Evolutionary conservation across 2,797 vertebrate genomes (phyloP).

Genomic region (Rhinatrema bivittatum): DNA sequence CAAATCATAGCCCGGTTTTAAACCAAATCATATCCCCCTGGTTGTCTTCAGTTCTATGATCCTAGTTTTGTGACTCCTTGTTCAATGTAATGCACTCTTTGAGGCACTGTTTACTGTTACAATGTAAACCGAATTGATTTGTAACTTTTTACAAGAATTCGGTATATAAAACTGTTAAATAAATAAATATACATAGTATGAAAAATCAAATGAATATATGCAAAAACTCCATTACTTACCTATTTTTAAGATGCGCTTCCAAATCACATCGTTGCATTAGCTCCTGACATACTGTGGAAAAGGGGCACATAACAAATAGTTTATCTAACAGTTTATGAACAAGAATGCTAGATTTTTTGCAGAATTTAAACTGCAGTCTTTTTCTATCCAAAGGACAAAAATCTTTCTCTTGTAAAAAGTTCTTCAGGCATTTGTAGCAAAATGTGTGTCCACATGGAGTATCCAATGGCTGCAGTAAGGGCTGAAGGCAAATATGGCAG

Average conservation of each 20-base stretch:
- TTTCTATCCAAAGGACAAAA: slow-evolving; percentile 94
- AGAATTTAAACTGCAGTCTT: slow-evolving; percentile 84
- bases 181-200: too few relatives aligned
- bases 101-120: too few relatives aligned
- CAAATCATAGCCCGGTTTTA: too few relatives aligned
- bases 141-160: too few relatives aligned
- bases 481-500: slow-evolving; percentile 98
- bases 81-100: too few relatives aligned
- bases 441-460: slow-evolving; percentile 97
- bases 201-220: too few relatives aligned
- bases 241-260: slow-evolving; percentile 94
- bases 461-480: slow-evolving; percentile 89
- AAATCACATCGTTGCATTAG: slow-evolving; percentile 94
- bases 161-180: too few relatives aligned
- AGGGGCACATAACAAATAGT: slow-evolving; percentile 82
- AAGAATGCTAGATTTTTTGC: slow-evolving; percentile 93
- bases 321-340: slow-evolving; percentile 98
- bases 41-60: too few relatives aligned
- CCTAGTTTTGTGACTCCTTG: too few relatives aligned
- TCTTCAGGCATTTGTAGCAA: slow-evolving; percentile 92
- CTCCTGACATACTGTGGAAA: slow-evolving; percentile 73
- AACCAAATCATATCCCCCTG: too few relatives aligned
- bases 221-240: too few relatives aligned
- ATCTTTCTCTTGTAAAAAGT: slow-evolving; percentile 93
- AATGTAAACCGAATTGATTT: too few relatives aligned